A percentile compares a stretch with the other conserved stretches of the same genome.
Evolutionary conservation across 2,113 vertebrate genomes (phyloP).

Genomic region (Podocnemis expansa): DNA sequence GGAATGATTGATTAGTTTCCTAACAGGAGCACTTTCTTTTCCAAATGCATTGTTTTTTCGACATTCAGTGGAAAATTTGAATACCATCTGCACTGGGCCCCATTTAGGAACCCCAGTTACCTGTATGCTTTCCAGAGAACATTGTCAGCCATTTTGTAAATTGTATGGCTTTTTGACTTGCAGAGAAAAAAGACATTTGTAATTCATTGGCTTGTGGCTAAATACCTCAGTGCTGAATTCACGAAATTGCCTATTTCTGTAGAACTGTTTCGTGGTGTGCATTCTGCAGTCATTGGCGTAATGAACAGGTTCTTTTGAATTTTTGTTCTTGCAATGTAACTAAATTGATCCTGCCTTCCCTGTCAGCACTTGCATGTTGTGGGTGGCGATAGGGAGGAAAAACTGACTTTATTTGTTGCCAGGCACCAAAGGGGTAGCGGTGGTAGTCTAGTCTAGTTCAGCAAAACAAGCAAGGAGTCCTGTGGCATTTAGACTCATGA

Average conservation of each 20-base stretch:
- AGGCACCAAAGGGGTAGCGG: too few species aligned
- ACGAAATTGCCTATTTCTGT: slow-evolving; percentile 19
- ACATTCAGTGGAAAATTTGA: slow-evolving; percentile 3
- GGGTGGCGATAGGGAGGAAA: background rate
- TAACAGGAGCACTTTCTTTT: slow-evolving; percentile 28
- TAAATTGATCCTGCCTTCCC: slow-evolving; percentile 29
- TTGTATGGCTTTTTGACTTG: background rate
- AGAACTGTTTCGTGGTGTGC: slow-evolving; percentile 33
- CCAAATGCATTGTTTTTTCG: background rate
- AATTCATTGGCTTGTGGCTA: slow-evolving; percentile 46
- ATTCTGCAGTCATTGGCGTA: slow-evolving; percentile 22
- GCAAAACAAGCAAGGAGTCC: too few species aligned
- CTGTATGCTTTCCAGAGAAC: background rate
- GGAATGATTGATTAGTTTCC: slow-evolving; percentile 21
- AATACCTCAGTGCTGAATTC: slow-evolving; percentile 38
- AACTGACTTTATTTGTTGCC: background rate
- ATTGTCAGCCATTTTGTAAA: background rate
- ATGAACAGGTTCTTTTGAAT: slow-evolving; percentile 23
- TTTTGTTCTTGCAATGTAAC: slow-evolving; percentile 24
- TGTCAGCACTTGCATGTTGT: background rate
- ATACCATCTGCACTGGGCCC: background rate
- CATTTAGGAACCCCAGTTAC: slow-evolving; percentile 7
- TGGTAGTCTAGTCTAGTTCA: too few species aligned
- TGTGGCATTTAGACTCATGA: too few species aligned
- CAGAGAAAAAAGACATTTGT: background rate